A percentile compares a stretch with the other conserved stretches of the same genome.
These are phyloP conservation scores for Schlechtendalia chinensis DNA, from an alignment of 1,140 invertebrate genomes.

Conservation along the genomic window DNA sequence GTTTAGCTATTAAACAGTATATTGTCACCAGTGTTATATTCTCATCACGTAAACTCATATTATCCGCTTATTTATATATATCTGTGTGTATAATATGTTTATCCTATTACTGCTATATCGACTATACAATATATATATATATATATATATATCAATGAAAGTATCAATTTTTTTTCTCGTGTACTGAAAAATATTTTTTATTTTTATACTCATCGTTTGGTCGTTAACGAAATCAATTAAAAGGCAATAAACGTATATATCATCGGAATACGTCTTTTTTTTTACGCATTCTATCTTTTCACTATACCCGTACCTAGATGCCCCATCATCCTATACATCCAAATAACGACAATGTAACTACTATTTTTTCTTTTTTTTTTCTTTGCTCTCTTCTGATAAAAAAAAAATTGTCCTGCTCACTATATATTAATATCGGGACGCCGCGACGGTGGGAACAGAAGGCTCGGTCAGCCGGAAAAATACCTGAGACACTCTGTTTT, in stretches of 20 bases:
- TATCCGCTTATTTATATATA: slow-evolving; percentile 42
- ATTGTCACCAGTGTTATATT: slow-evolving; percentile 21
- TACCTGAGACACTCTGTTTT: slow-evolving; percentile 25
- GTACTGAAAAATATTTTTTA: slow-evolving; percentile 13
- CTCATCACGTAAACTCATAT: slow-evolving; percentile 41
- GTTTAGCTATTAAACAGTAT: slow-evolving; percentile 14
- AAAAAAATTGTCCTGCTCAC: neutral
- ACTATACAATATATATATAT: too few species aligned
- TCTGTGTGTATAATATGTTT: neutral
- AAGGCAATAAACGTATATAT: slow-evolving; percentile 18
- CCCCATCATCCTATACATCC: neutral
- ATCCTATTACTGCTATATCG: too few species aligned
- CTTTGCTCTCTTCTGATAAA: neutral
- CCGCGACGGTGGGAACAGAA: neutral
- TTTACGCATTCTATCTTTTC: neutral
- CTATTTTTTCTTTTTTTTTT: neutral
- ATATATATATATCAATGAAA: neutral
- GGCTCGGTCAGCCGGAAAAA: slow-evolving; percentile 26
- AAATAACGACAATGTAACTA: neutral
- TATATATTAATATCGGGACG: neutral
- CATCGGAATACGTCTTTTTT: neutral
- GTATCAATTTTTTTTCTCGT: slow-evolving; percentile 12
- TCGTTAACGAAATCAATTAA: slow-evolving; percentile 39
- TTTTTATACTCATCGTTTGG: neutral
- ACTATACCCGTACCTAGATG: neutral